Evolutionary conservation across 2,888 invertebrate species (phyloP), one percentile per base, ranked within the genome.

Genomic region (Heliconius hortense): DNA sequence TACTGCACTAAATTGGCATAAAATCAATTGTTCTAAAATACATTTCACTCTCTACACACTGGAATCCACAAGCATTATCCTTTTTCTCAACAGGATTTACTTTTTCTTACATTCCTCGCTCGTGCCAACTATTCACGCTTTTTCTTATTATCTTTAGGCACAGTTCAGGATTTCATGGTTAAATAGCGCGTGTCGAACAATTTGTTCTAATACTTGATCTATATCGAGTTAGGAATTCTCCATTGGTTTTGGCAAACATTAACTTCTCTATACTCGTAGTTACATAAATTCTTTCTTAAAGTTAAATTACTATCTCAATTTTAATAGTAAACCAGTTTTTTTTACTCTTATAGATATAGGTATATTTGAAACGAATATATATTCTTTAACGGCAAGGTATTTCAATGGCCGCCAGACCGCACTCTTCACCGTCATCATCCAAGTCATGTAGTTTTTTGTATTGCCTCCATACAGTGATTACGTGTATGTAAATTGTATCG

Each of bases 401-500:
- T 79, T 79, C 77, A 79, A 77, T 79, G 71, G 68, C 64, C 28
- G 39, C 59, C 71, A 72, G 72, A 53, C 67, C 48, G 75, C 70
- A 28, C 59, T 43, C 74, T 68, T 59, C 62, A 39, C 43, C 85
- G 85, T 85, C 86, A 86, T 86, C 82, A 79, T 77, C 73, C 73
- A 69, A 79, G 76, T 68, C 71, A 73, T 75, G 76, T 69, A 79
- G 56, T 79, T 82, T 81, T 82, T 85, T 84, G 82, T 83, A 81
- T 80, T 74, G 81, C 80, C 81, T 84, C 82, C 85, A 82, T 84
- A 83, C 84, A 82, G 88, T 91, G 90, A 92, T 92, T 91, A 90
- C 86, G 81, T 82, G 82, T 86, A 91, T 90, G 88, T 91, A 91
- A 92, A 92, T 90, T 89, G 89, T 88, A 88, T 87, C 88, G 86